Evolutionary conservation across 2,113 vertebrate genomes (phyloP).

Genomic region (Tupaia tana): DNA sequence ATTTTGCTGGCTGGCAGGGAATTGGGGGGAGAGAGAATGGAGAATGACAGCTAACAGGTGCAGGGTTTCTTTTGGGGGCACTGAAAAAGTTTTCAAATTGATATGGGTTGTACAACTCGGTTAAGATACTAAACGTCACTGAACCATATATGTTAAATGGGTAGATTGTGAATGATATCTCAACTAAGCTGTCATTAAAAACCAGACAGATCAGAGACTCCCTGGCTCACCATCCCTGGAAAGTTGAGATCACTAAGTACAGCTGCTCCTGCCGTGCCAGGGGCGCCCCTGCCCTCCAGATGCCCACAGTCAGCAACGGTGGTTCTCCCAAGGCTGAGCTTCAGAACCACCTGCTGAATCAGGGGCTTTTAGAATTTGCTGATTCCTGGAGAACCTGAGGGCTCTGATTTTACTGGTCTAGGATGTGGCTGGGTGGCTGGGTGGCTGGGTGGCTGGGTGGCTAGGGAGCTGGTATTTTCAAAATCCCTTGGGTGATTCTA

Average conservation of each 20-base stretch:
- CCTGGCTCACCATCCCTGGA: not conserved
- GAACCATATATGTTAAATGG: not conserved
- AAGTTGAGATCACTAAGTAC: not conserved
- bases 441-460: not conserved
- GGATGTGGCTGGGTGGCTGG: not conserved
- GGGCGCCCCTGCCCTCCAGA: not conserved
- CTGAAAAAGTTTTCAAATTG: not conserved
- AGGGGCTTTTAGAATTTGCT: not conserved
- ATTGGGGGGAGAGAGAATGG: rapidly evolving
- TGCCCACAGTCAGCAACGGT: rapidly evolving
- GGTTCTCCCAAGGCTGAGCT: not conserved
- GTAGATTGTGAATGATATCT: not conserved
- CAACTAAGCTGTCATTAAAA: not conserved
- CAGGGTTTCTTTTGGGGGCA: not conserved
- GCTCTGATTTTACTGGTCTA: not conserved
- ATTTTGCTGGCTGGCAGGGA: not conserved
- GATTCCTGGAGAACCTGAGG: not conserved
- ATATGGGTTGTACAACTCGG: no score
- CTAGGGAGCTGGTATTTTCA: not conserved
- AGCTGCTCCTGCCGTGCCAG: no score
- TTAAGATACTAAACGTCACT: not conserved
- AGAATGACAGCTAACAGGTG: not conserved
- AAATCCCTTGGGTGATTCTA: not conserved
- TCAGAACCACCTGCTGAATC: not conserved
- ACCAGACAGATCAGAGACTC: not conserved